These are phyloP conservation scores for Chrysochloris asiatica DNA, from an alignment of 2,113 vertebrate genomes.

Conservation along the genomic window DNA sequence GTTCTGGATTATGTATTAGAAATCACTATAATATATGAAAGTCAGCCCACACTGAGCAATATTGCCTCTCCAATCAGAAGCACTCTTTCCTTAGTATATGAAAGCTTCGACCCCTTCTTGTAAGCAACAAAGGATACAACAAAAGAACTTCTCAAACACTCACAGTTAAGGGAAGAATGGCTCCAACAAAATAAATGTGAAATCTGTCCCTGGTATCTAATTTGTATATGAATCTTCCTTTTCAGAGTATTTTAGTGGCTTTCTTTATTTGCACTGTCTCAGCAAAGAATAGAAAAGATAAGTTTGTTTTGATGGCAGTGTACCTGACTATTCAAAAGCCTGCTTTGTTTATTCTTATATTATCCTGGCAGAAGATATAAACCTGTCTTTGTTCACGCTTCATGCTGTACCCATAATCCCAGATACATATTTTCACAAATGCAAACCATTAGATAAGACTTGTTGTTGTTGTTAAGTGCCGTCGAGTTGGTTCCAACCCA, in stretches of 20 bases:
- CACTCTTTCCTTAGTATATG: neutral
- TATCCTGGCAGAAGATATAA: conserved; percentile 45
- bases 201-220: neutral
- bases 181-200: conserved; percentile 27
- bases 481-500: no score
- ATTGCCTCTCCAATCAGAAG: conserved; percentile 51
- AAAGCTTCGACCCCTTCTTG: neutral
- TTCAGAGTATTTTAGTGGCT: conserved; percentile 45
- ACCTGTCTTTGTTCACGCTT: conserved; percentile 14
- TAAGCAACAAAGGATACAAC: conserved; percentile 55
- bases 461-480: no score
- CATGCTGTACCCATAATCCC: neutral
- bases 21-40: conserved; percentile 13
- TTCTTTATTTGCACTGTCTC: conserved; percentile 64
- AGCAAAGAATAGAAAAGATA: conserved; percentile 60
- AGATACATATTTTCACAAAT: conserved; percentile 55
- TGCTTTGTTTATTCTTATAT: conserved; percentile 50
- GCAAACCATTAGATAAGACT: conserved; percentile 31
- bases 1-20: conserved; percentile 51
- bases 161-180: conserved; percentile 43
- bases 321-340: conserved; percentile 62
- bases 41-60: neutral
- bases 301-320: conserved; percentile 60
- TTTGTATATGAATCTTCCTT: conserved; percentile 59
- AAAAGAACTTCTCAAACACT: conserved; percentile 66